Evolutionary conservation across 2,888 invertebrate species (phyloP), one percentile per base, ranked within the genome.

Genomic region (Heliconius erato): DNA sequence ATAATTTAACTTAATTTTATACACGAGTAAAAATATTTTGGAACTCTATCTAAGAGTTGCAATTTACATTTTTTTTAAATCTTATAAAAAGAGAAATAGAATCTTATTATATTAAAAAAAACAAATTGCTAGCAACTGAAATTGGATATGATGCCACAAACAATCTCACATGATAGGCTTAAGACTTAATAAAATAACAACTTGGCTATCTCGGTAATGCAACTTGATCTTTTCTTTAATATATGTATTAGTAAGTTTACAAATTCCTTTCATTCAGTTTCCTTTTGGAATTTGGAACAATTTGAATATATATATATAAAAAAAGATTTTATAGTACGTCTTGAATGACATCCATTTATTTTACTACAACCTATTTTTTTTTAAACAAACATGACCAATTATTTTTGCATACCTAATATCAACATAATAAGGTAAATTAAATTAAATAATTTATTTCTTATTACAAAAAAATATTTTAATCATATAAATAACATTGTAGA

Each of bases 111-210:
- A 79, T 26, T 28, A 32, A 59, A 23, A 35, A 72, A 44, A 35
- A 59, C 35, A 67, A 77, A 79, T 68, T 79, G 63, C 16, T 54
- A 40, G 65, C 59, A 59, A 59, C 19, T 67, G 79, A 79, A 79
- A 84, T 74, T 68, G 23, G 69, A 84, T 84, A 82, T 82, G 63
- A 67, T 78, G 78, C 65, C 44, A 44, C 71, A 71, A 71, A 71
- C 71, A 71, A 71, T 71, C 71, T 71, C 40, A 71, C 40, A 26
- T 7, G 44, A 71, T 44, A 16, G 71, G 35, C 35, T 69, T 35
- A 35, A 63, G 11, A 23, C 19, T 6, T 23, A 69, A 71, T 44
- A 72, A 49, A 71, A 28, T 19, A 72, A 71, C 71, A 44, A 71
- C 26, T 49, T 72, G 26, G 72, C 44, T 49, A 26, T 72, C 32